A percentile compares a stretch with the other conserved stretches of the same genome.
phyloP scores from a whole-genome alignment of 2,888 invertebrate genomes.

The Pterobdella sp. region DNA sequence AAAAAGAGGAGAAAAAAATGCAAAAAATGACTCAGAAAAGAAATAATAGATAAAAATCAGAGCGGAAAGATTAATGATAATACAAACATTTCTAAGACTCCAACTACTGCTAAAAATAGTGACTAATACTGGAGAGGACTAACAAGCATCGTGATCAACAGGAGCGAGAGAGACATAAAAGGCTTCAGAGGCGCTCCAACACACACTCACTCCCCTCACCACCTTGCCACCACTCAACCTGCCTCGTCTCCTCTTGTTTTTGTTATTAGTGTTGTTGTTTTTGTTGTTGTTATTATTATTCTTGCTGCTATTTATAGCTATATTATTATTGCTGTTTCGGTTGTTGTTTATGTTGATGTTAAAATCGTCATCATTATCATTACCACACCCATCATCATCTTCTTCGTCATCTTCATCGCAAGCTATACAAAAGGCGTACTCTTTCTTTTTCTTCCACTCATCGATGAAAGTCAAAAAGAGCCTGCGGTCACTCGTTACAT shows the following conservation, averaged over 20 bases:
- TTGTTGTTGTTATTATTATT: not conserved
- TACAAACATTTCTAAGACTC: not conserved
- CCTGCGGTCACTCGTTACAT: constrained; percentile 45
- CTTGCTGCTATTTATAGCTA: not conserved
- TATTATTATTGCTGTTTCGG: not conserved
- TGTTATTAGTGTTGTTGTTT: not conserved
- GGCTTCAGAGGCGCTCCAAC: constrained; percentile 48
- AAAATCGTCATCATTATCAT: not conserved
- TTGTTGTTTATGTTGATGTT: not conserved
- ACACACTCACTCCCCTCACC: constrained; percentile 49
- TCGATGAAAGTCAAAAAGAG: constrained; percentile 47
- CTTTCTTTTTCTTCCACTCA: constrained; percentile 45
- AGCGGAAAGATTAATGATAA: not conserved
- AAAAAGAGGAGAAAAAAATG: not conserved
- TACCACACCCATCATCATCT: not conserved
- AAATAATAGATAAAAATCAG: not conserved
- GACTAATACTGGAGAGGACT: not conserved
- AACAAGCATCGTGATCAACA: not conserved
- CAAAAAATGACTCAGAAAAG: not conserved
- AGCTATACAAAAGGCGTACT: constrained; percentile 48
- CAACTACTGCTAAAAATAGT: not conserved
- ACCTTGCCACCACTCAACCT: constrained; percentile 30
- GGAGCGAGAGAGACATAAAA: constrained; percentile 46
- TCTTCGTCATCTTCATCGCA: constrained; percentile 43
- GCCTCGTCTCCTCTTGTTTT: constrained; percentile 18